Conservation (phyloP, 2,113 vertebrate genomes). For the Ailuropoda melanoleuca region DNA sequence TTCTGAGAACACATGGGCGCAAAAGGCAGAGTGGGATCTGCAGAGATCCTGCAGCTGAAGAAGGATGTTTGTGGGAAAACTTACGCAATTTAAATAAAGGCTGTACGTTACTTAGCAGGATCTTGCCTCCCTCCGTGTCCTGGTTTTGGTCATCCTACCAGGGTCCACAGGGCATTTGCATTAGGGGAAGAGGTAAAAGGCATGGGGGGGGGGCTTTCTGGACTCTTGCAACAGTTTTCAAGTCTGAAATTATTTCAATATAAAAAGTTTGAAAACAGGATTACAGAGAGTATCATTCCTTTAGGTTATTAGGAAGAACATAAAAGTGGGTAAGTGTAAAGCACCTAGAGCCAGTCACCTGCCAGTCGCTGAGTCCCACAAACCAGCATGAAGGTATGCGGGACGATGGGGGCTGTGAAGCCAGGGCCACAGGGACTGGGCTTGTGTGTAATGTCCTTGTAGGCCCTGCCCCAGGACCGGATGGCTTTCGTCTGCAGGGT, state of each 20-base stretch:
- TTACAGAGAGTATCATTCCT: neutral
- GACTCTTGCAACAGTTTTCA: neutral
- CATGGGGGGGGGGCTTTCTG: rapidly evolving
- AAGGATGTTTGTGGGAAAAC: neutral
- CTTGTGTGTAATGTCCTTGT: neutral
- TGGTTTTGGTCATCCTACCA: rapidly evolving
- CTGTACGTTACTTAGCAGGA: neutral
- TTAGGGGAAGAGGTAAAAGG: neutral
- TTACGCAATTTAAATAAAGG: neutral
- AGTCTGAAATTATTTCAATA: neutral
- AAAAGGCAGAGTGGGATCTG: neutral
- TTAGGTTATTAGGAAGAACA: neutral
- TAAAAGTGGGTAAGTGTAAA: neutral
- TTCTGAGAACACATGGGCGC: neutral
- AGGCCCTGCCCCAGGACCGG: neutral
- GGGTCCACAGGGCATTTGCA: neutral
- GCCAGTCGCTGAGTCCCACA: no score
- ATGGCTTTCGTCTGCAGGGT: neutral
- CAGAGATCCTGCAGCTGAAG: neutral
- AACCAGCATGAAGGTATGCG: neutral
- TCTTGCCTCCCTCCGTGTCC: rapidly evolving
- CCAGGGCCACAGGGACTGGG: no score
- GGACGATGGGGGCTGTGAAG: neutral
- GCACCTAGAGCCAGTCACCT: neutral
- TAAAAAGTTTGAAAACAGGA: neutral